A percentile compares a stretch with the other conserved stretches of the same genome.
These are phyloP conservation scores for Platichthys flesus DNA, from an alignment of 2,113 vertebrate species.

Conservation along the genomic window DNA sequence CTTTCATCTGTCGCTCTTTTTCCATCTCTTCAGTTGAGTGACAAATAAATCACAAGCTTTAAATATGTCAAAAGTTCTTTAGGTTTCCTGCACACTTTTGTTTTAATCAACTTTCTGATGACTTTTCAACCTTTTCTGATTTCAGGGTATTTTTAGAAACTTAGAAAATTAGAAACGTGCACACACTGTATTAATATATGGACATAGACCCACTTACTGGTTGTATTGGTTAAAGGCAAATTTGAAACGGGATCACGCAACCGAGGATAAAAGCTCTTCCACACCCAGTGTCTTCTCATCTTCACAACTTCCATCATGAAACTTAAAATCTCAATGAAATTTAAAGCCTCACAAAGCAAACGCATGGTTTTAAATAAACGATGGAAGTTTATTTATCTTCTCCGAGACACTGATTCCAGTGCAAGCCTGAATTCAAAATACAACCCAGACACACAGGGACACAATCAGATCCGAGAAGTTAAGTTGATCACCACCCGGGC, in stretches of 20 bases:
- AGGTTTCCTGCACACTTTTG: too few species aligned
- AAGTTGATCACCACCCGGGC: slow-evolving; percentile 71
- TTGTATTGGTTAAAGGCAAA: neutral
- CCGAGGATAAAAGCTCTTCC: neutral
- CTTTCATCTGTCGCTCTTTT: too few species aligned
- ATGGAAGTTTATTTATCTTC: neutral
- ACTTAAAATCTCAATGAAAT: neutral
- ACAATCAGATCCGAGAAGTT: slow-evolving; percentile 46
- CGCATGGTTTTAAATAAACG: neutral
- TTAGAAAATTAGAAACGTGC: neutral
- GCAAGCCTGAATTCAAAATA: slow-evolving; percentile 34
- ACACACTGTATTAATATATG: neutral
- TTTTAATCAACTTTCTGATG: too few species aligned
- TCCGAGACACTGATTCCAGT: slow-evolving; percentile 16
- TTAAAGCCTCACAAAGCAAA: neutral
- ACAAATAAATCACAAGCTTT: too few species aligned
- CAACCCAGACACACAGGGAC: slow-evolving; percentile 3
- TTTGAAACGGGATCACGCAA: neutral
- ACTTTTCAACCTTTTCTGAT: too few species aligned
- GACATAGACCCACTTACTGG: neutral
- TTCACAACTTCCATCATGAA: neutral
- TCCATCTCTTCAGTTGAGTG: too few species aligned
- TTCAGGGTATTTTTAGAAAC: too few species aligned
- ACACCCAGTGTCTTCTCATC: neutral
- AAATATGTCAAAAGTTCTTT: too few species aligned